A percentile compares a stretch with the other conserved stretches of the same genome.
phyloP scores from a whole-genome alignment of 2,888 invertebrate species.

The Plebejus melissa region DNA sequence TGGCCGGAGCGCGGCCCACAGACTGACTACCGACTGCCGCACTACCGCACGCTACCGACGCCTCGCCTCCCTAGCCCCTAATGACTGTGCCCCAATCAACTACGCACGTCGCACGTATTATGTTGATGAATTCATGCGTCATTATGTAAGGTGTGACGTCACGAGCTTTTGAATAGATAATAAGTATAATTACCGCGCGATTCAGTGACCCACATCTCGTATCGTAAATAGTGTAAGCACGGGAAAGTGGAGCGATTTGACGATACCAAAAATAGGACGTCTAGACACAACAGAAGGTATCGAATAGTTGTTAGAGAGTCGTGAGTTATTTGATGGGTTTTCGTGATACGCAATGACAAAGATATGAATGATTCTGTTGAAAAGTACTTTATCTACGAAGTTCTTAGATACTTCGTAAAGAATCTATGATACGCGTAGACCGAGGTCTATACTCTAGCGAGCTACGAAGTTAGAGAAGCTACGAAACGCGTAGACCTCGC shows the following conservation, averaged over 20 bases:
- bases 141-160: slow-evolving; percentile 47
- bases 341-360: background rate
- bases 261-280: slow-evolving; percentile 72
- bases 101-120: slow-evolving; percentile 42
- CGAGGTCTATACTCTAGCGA: too few relatives aligned
- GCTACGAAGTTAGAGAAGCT: too few relatives aligned
- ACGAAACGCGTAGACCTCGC: too few relatives aligned
- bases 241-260: slow-evolving; percentile 63
- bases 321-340: background rate
- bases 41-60: slow-evolving; percentile 46
- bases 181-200: slow-evolving; percentile 23
- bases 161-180: slow-evolving; percentile 14
- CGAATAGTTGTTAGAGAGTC: slow-evolving; percentile 51
- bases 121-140: slow-evolving; percentile 59
- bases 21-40: slow-evolving; percentile 46
- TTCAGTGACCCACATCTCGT: background rate
- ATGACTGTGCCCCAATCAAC: slow-evolving; percentile 44
- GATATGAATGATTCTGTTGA: slow-evolving; percentile 24
- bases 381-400: slow-evolving; percentile 60
- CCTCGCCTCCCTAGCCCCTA: slow-evolving; percentile 38
- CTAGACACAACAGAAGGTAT: slow-evolving; percentile 57
- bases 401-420: background rate
- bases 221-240: slow-evolving; percentile 32
- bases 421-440: too few relatives aligned
- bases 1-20: slow-evolving; percentile 49